Evolutionary conservation across 1,140 invertebrate genomes (phyloP).

Genomic region (Danaus melanippus): DNA sequence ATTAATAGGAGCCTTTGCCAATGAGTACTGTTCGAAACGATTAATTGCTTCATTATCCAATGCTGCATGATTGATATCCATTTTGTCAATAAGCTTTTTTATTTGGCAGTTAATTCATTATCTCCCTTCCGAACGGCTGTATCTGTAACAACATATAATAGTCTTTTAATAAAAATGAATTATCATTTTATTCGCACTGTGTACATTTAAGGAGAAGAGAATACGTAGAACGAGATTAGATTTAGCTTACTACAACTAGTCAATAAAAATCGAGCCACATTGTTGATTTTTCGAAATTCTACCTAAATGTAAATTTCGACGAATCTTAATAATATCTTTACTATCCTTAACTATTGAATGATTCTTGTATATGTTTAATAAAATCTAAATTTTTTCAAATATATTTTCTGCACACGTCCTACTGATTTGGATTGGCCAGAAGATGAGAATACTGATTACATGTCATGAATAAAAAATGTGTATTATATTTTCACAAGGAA

Average conservation of each 20-base stretch:
- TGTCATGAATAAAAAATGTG: conserved; percentile 45
- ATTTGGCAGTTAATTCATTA: conserved; percentile 26
- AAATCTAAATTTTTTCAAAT: conserved; percentile 19
- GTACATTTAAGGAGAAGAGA: too few species aligned
- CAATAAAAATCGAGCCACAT: too few species aligned
- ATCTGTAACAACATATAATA: conserved; percentile 55
- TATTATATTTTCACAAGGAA: conserved; percentile 23
- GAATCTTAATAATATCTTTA: too few species aligned
- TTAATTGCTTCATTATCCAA: conserved; percentile 65
- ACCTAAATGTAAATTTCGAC: too few species aligned
- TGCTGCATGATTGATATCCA: conserved; percentile 65
- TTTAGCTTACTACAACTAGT: too few species aligned
- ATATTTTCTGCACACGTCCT: conserved; percentile 40
- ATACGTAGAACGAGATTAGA: too few species aligned
- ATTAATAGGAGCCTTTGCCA: conserved; percentile 60
- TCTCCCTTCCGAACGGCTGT: conserved; percentile 19
- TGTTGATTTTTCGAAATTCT: too few species aligned
- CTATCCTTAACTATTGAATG: too few species aligned
- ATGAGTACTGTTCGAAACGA: conserved; percentile 63
- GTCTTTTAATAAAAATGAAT: conserved; percentile 15
- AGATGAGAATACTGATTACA: conserved; percentile 29
- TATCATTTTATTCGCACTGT: too few species aligned
- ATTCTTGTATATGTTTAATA: not conserved
- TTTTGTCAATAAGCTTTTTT: conserved; percentile 36
- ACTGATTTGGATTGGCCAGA: conserved; percentile 34